Evolutionary conservation across 2,888 invertebrate species (phyloP).

Genomic region (Epinotia ramella): DNA sequence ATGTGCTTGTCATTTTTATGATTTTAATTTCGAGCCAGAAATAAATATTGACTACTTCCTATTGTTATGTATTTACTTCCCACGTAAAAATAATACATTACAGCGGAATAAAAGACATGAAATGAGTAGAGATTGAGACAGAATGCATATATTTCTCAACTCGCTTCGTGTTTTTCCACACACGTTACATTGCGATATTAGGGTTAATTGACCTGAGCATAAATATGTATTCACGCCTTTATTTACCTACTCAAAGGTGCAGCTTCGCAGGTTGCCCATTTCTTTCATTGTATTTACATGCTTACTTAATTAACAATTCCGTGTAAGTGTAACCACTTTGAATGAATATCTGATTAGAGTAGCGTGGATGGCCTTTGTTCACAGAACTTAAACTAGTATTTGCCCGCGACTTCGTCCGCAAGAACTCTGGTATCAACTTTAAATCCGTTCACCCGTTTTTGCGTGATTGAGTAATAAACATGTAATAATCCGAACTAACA

Average conservation of each 20-base stretch:
- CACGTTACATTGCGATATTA: slow-evolving; percentile 22
- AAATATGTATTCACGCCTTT: slow-evolving; percentile 11
- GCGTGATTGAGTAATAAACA: no score
- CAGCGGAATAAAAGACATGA: not conserved
- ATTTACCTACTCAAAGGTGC: no score
- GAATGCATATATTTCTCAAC: slow-evolving; percentile 13
- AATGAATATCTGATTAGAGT: no score
- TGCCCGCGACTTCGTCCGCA: no score
- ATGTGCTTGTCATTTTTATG: slow-evolving; percentile 23
- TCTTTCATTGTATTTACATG: not conserved
- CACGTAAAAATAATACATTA: not conserved
- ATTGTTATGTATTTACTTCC: not conserved
- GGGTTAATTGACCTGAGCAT: slow-evolving; percentile 15
- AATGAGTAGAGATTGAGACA: slow-evolving; percentile 2
- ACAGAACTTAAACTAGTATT: no score
- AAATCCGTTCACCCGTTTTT: no score
- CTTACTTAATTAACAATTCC: not conserved
- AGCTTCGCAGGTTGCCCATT: not conserved
- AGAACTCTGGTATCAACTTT: no score
- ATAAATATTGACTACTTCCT: slow-evolving; percentile 3
- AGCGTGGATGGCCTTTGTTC: no score
- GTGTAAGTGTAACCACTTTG: not conserved
- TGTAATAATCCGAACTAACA: no score
- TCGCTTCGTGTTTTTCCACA: slow-evolving; percentile 1
- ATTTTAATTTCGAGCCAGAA: slow-evolving; percentile 14